Evolutionary conservation across 2,797 vertebrate species (phyloP).

Genomic region (Capromys pilorides): DNA sequence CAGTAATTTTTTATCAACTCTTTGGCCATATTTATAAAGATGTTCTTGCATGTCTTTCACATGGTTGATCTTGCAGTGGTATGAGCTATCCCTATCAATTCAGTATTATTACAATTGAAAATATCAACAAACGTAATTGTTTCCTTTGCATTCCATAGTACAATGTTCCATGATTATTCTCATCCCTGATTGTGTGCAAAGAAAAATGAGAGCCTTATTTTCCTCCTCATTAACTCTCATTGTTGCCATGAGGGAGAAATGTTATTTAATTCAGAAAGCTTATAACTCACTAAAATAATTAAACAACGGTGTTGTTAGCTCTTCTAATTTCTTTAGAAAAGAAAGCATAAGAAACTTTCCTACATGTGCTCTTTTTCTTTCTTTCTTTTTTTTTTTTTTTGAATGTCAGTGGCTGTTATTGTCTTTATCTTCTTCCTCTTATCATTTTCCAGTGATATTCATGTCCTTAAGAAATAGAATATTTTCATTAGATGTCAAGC

Average conservation of each 20-base stretch:
- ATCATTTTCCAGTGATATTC: background rate
- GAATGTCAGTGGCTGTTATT: background rate
- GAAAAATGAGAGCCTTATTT: background rate
- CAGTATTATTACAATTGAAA: background rate
- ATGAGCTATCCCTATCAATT: background rate
- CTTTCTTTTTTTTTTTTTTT: background rate
- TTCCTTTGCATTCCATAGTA: background rate
- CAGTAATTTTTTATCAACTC: background rate
- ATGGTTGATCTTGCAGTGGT: background rate
- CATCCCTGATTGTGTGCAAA: background rate
- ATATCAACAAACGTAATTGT: background rate
- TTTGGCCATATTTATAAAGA: background rate
- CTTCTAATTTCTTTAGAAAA: constrained; percentile 6
- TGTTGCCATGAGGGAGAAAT: background rate
- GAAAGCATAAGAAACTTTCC: background rate
- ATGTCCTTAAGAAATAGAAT: background rate
- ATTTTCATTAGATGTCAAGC: background rate
- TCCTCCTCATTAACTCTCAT: background rate
- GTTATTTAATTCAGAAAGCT: background rate
- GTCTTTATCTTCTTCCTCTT: background rate
- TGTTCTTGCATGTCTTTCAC: background rate
- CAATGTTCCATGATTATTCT: background rate
- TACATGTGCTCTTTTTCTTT: background rate
- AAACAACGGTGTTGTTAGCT: background rate
- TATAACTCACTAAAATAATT: constrained; percentile 17